phyloP scores from a whole-genome alignment of 1,140 invertebrate genomes.

The Pollicipes pollicipes region DNA sequence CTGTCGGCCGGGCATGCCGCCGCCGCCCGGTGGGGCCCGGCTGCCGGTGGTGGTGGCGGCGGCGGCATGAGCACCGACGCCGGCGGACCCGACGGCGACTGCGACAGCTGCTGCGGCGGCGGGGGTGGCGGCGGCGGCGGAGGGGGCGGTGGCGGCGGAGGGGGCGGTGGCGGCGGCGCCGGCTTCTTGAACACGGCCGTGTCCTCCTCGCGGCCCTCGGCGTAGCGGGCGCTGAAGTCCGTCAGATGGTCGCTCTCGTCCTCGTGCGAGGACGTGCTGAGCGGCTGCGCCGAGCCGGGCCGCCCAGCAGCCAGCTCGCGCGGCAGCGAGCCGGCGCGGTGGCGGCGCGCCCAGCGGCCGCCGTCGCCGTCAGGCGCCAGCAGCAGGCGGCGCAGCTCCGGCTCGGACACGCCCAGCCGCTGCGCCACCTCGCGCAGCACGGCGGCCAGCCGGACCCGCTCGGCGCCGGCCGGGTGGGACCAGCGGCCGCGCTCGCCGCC shows the following conservation, averaged over 20 bases:
- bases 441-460: constrained; percentile 15
- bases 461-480: constrained; percentile 40
- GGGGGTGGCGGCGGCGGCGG: constrained; percentile 10
- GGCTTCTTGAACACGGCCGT: constrained; percentile 12
- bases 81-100: too few relatives aligned
- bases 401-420: constrained; percentile 81
- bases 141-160: constrained; percentile 13
- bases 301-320: background rate
- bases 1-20: constrained; percentile 40
- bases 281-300: constrained; percentile 36
- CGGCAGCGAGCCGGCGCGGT: background rate
- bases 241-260: constrained; percentile 41
- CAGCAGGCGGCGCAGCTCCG: background rate
- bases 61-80: too few relatives aligned
- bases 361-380: background rate
- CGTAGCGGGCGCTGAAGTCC: constrained; percentile 34
- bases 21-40: constrained; percentile 25
- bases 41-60: too few relatives aligned
- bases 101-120: background rate
- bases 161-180: constrained; percentile 15
- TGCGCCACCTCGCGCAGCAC: constrained; percentile 59
- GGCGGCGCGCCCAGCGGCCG: background rate
- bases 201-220: constrained; percentile 19
- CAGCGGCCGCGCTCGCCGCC: constrained; percentile 15
- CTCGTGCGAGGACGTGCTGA: constrained; percentile 22